Percentiles rank a stretch among this genome's conserved stretches.
Conservation (phyloP, 2,113 vertebrate species). For the Muntiacus muntjak region DNA sequence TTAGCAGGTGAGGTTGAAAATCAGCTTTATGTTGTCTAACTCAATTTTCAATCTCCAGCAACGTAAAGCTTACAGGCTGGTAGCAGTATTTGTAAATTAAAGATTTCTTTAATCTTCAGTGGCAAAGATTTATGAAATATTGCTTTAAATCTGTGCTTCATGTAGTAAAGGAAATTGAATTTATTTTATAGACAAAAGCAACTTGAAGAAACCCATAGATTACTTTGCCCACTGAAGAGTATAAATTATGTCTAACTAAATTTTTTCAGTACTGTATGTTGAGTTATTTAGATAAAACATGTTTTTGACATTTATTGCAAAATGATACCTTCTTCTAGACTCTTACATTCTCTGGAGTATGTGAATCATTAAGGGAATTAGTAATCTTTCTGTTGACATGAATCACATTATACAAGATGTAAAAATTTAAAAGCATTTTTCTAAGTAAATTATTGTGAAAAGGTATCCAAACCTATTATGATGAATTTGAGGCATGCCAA, state of each 20-base stretch:
- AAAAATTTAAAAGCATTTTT: constrained; percentile 51
- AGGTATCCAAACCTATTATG: constrained; percentile 52
- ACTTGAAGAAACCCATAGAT: constrained; percentile 78
- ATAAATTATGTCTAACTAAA: constrained; percentile 79
- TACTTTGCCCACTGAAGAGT: constrained; percentile 73
- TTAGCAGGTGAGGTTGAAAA: constrained; percentile 39
- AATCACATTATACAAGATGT: constrained; percentile 49
- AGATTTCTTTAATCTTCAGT: constrained; percentile 79
- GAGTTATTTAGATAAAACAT: constrained; percentile 81
- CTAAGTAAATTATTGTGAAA: constrained; percentile 56
- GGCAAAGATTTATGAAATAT: constrained; percentile 82
- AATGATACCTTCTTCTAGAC: constrained; percentile 71
- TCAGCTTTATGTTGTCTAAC: constrained; percentile 56
- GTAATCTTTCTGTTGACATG: constrained; percentile 70
- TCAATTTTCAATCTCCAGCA: constrained; percentile 69
- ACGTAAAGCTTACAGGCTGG: constrained; percentile 64
- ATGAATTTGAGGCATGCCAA: constrained; percentile 61
- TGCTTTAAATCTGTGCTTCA: constrained; percentile 77
- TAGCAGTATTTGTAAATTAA: constrained; percentile 80
- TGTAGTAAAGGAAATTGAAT: constrained; percentile 78
- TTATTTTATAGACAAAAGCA: constrained; percentile 83
- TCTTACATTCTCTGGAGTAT: constrained; percentile 45
- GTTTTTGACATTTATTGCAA: constrained; percentile 79
- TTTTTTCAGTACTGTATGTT: constrained; percentile 75
- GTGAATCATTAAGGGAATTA: constrained; percentile 73